Evolutionary conservation across 2,113 vertebrate species (phyloP).

Genomic region (Excalfactoria chinensis): DNA sequence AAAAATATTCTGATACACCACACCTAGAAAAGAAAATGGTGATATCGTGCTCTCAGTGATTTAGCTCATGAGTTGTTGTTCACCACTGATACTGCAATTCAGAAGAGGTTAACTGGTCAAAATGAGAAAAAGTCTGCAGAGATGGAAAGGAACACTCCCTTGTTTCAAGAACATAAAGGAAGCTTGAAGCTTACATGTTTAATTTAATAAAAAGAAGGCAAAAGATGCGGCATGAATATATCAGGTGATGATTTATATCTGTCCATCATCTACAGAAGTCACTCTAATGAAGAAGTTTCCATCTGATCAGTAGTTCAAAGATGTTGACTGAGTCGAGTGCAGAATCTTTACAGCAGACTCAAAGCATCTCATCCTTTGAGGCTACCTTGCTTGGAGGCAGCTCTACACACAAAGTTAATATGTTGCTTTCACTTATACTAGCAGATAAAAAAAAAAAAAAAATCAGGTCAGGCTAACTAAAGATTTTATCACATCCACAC

Average conservation of each 20-base stretch:
- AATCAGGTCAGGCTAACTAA: neutral
- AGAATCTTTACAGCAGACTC: accelerated
- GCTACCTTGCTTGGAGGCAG: accelerated
- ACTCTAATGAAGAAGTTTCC: neutral
- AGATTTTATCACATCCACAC: neutral
- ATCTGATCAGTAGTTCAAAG: neutral
- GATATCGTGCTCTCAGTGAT: neutral
- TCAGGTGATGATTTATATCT: neutral
- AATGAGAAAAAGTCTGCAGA: neutral
- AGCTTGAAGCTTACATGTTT: neutral
- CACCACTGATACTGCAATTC: neutral
- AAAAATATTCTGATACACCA: neutral
- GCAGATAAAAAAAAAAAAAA: neutral
- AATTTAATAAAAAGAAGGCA: neutral
- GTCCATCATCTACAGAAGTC: neutral
- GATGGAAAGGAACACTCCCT: neutral
- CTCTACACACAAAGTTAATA: neutral
- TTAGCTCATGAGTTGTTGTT: neutral
- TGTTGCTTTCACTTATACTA: neutral
- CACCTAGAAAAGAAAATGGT: neutral
- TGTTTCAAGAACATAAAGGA: neutral
- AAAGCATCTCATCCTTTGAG: neutral
- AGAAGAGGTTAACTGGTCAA: neutral
- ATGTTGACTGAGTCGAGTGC: neutral
- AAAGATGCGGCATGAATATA: neutral